Evolutionary conservation across 2,797 vertebrate genomes (phyloP), one percentile per base, ranked within the genome.

Genomic region (Leontocebus nigricollis): DNA sequence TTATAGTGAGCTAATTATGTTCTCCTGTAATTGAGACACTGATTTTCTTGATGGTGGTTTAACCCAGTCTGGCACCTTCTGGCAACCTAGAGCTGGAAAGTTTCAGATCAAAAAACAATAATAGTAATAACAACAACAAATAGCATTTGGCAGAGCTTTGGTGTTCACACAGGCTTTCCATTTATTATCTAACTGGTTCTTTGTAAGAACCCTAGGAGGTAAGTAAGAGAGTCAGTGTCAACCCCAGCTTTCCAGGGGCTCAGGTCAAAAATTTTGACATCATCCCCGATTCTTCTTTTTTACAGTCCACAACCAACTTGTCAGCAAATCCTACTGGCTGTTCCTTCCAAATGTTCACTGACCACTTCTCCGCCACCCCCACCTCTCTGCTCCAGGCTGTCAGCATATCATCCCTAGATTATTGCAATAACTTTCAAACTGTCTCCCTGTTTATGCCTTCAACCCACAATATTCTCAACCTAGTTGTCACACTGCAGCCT

Each of bases 1-100:
- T 94, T 94, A 90, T 83, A 95, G 95, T 95, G 94, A 84, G 83
- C 90, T 96, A 91, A 92, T 95, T 96, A 89, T 85, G 83, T 89
- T 92, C 79, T 93, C 70, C 92, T 12, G 0, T 95, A 90, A 95
- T 93, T 55, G 88, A 98, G 90, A 93, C 46, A 8, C 67, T 82
- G 90, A 86, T 94, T 96, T 97, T 95, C 93, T 76, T 88, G 93
- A 98, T 84, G 61, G 83, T 44, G 30, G 83, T 93, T 90, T 93
- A 94, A 57, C 87, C 81, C 79, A 59, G 85, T 57, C 91, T 82
- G 87, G 52, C 59, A 90, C 75, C 36, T 94, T 88, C 73, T 86
- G 59, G 59, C 79, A 82, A 80, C 36, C 9, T 50, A 89, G 59
- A 83, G 52, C 87, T 90, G 77, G 81, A 67, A 94, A 88, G 73